Conservation (phyloP, 1,140 invertebrate species). For the Penaeus japonicus region DNA sequence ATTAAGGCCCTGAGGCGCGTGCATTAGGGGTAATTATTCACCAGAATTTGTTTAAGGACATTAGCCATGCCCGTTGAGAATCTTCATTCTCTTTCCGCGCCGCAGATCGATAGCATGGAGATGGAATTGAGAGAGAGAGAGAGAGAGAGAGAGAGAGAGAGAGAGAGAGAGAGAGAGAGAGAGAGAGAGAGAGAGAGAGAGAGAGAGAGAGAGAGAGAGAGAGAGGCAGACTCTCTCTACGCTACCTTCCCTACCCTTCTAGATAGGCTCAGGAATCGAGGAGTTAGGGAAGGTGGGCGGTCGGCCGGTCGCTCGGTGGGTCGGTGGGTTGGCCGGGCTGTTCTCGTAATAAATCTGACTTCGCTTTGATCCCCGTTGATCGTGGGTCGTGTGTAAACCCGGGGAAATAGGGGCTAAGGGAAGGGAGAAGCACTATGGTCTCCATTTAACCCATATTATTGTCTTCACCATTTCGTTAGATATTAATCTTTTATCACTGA, state of each 20-base stretch:
- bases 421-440: background rate
- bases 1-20: too few relatives aligned
- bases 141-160: background rate
- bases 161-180: background rate
- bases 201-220: background rate
- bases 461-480: too few relatives aligned
- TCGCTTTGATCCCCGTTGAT: background rate
- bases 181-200: background rate
- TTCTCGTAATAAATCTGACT: background rate
- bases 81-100: too few relatives aligned
- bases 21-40: too few relatives aligned
- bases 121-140: background rate
- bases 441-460: too few relatives aligned
- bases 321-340: background rate
- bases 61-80: too few relatives aligned
- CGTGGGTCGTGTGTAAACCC: background rate
- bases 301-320: too few relatives aligned
- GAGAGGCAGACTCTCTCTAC: background rate
- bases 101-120: background rate
- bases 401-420: background rate
- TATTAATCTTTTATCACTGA: too few relatives aligned
- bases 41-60: too few relatives aligned
- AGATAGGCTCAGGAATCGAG: too few relatives aligned
- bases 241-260: background rate
- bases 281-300: too few relatives aligned